A percentile compares a stretch with the other conserved stretches of the same genome.
These are phyloP conservation scores for Saccostrea cuccullata DNA, from an alignment of 1,140 invertebrate genomes.

Conservation along the genomic window DNA sequence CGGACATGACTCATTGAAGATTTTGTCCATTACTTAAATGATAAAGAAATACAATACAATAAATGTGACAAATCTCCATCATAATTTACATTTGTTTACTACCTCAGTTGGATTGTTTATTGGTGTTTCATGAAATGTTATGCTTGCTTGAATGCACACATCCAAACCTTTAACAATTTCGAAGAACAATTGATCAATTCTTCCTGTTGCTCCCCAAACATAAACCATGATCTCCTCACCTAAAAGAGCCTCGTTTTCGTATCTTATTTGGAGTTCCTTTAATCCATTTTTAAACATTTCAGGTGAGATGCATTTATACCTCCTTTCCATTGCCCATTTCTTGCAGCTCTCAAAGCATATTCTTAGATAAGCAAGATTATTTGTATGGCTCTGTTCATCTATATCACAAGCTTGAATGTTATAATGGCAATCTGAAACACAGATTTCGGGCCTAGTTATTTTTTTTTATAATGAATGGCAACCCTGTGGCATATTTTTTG, in stretches of 20 bases:
- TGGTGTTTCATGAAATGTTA: neutral
- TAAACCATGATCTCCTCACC: neutral
- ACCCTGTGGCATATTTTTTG: neutral
- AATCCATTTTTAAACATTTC: neutral
- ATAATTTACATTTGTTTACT: too few species aligned
- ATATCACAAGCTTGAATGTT: neutral
- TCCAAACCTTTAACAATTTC: neutral
- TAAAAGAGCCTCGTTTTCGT: neutral
- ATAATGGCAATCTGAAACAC: neutral
- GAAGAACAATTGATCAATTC: neutral
- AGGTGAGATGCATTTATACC: neutral
- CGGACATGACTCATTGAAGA: too few species aligned
- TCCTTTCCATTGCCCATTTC: neutral
- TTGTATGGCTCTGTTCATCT: neutral
- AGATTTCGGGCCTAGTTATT: neutral
- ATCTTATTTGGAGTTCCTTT: conserved; percentile 12
- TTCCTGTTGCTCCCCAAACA: neutral
- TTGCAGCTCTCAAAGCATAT: neutral
- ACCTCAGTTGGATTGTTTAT: neutral
- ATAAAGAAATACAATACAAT: too few species aligned
- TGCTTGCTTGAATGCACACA: conserved; percentile 30
- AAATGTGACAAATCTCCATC: too few species aligned
- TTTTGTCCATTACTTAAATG: too few species aligned
- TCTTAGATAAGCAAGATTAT: neutral
- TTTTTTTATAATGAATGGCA: neutral